phyloP scores from a whole-genome alignment of 2,113 vertebrate genomes.

The Salvelinus namaycush region DNA sequence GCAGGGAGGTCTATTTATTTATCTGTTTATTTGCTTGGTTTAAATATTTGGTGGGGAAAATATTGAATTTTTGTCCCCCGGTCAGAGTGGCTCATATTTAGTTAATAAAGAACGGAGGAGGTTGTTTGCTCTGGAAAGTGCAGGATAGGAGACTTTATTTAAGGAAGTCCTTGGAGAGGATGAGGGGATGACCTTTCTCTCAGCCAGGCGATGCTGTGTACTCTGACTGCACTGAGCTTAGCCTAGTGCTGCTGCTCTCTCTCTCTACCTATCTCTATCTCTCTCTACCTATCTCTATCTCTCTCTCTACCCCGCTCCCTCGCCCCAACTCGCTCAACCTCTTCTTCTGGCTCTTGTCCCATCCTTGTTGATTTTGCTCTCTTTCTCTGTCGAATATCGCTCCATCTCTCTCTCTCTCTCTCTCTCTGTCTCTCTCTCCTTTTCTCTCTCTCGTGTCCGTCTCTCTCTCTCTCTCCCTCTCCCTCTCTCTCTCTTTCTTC shows the following conservation, averaged over 20 bases:
- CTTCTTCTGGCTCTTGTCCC: no score
- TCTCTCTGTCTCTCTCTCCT: neutral
- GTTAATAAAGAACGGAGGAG: conserved; percentile 88
- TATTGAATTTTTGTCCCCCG: conserved; percentile 88
- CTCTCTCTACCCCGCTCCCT: no score
- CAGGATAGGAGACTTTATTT: conserved; percentile 77
- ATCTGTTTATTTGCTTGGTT: conserved; percentile 88
- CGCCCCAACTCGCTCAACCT: no score
- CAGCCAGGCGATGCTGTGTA: conserved; percentile 64
- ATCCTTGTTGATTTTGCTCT: no score
- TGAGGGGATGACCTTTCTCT: conserved; percentile 74
- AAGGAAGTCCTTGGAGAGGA: conserved; percentile 77
- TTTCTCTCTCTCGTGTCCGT: neutral
- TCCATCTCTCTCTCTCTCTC: no score
- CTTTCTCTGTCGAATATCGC: no score
- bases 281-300: neutral
- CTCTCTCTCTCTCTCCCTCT: neutral
- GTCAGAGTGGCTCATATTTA: conserved; percentile 88
- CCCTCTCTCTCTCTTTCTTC: neutral
- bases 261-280: neutral
- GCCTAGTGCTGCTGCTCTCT: neutral
- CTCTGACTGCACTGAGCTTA: conserved; percentile 50
- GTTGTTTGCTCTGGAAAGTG: conserved; percentile 80
- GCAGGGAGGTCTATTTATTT: conserved; percentile 85
- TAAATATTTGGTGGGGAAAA: conserved; percentile 89